phyloP scores from a whole-genome alignment of 2,888 invertebrate genomes.

The Ormyrus rosae region DNA sequence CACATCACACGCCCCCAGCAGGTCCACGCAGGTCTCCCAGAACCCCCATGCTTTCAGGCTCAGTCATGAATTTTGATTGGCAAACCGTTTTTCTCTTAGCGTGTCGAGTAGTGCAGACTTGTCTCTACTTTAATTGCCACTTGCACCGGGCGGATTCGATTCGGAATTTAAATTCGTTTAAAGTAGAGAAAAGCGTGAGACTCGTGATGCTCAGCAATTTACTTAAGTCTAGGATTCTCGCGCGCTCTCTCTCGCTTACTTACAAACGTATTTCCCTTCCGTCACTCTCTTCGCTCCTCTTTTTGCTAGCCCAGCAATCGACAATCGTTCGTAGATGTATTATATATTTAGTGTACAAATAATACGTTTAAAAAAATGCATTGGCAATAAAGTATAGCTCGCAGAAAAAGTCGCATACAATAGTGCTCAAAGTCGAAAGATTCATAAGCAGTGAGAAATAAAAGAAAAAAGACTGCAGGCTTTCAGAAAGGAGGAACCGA shows the following conservation, averaged over 20 bases:
- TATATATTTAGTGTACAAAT: background rate
- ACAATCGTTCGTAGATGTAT: constrained; percentile 18
- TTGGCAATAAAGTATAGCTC: constrained; percentile 44
- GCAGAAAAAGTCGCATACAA: constrained; percentile 47
- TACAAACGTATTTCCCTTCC: constrained; percentile 33
- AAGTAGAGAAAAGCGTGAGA: too few species aligned
- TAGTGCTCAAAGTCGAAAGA: constrained; percentile 50
- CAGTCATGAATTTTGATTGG: constrained; percentile 68
- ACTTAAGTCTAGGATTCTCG: constrained; percentile 1
- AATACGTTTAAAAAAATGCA: constrained; percentile 32
- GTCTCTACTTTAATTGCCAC: constrained; percentile 4
- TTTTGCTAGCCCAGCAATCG: constrained; percentile 50
- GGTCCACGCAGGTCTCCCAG: constrained; percentile 75
- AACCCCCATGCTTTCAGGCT: constrained; percentile 74
- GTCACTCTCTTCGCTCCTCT: constrained; percentile 51
- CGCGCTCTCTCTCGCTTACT: constrained; percentile 50
- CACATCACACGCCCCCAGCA: constrained; percentile 73
- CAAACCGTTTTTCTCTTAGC: constrained; percentile 28
- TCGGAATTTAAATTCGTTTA: background rate
- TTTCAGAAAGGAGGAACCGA: constrained; percentile 56
- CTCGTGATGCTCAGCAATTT: too few species aligned
- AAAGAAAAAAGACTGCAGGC: constrained; percentile 54
- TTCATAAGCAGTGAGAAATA: constrained; percentile 52
- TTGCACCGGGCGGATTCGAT: background rate
- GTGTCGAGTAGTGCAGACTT: background rate